Evolutionary conservation across 2,113 vertebrate species (phyloP).

Genomic region (Neogale vison): DNA sequence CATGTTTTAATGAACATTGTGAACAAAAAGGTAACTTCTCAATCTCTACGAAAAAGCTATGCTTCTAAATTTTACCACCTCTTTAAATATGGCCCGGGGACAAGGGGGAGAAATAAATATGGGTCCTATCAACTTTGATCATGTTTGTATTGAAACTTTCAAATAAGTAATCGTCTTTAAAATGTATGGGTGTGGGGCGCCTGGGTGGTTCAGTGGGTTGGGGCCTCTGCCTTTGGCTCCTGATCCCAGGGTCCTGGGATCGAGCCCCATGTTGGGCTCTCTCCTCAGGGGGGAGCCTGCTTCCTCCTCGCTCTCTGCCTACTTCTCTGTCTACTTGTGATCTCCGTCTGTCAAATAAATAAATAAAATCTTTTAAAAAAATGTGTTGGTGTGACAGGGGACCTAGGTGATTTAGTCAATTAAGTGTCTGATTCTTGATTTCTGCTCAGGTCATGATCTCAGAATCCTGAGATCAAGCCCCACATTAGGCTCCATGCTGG

Average conservation of each 20-base stretch:
- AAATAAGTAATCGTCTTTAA: neutral
- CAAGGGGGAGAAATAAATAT: neutral
- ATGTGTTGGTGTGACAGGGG: no score
- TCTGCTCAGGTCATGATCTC: no score
- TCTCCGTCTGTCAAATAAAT: no score
- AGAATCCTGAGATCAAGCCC: no score
- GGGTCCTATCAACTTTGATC: neutral
- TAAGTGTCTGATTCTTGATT: no score
- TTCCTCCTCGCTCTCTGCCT: neutral
- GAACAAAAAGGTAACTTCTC: neutral
- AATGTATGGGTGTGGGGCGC: neutral
- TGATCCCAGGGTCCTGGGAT: neutral
- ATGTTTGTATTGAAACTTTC: neutral
- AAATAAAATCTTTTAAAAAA: no score
- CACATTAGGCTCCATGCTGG: neutral
- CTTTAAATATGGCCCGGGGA: neutral
- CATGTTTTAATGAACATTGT: neutral
- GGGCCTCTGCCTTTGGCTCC: no score
- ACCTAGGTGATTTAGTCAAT: no score
- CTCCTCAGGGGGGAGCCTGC: neutral
- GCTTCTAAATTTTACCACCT: neutral
- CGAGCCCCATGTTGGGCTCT: neutral
- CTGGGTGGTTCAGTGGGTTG: neutral
- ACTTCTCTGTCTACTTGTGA: no score
- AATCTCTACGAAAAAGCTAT: neutral